Percentiles rank a stretch among this genome's conserved stretches.
Evolutionary conservation across 2,888 invertebrate genomes (phyloP).

Genomic region (Girardia tigrina): DNA sequence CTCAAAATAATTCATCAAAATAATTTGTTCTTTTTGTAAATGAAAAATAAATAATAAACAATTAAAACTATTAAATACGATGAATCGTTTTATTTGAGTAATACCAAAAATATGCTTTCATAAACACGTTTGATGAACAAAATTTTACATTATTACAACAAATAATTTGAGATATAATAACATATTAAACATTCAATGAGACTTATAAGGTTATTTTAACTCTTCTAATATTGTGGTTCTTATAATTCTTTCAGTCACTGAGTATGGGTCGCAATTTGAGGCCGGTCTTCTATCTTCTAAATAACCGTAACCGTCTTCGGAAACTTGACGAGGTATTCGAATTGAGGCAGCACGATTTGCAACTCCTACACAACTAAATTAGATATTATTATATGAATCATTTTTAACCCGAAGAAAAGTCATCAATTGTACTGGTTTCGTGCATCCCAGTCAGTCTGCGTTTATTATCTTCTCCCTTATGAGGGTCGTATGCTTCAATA

Average conservation of each 20-base stretch:
- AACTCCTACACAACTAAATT: constrained; percentile 29
- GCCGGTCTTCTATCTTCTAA: constrained; percentile 70
- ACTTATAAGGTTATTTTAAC: too few species aligned
- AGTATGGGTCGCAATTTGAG: constrained; percentile 50
- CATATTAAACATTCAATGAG: too few species aligned
- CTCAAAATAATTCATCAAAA: too few species aligned
- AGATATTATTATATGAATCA: background rate
- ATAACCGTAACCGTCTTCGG: constrained; percentile 81
- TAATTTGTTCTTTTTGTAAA: too few species aligned
- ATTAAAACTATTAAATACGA: too few species aligned
- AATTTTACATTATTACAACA: too few species aligned
- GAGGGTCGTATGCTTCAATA: constrained; percentile 87
- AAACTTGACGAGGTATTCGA: constrained; percentile 74
- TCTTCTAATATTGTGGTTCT: constrained; percentile 38
- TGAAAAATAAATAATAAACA: too few species aligned
- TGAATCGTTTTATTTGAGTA: too few species aligned
- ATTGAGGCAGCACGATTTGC: constrained; percentile 86
- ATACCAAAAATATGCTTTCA: too few species aligned
- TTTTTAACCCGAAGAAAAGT: constrained; percentile 63
- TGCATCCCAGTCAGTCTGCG: constrained; percentile 79
- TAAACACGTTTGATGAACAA: too few species aligned
- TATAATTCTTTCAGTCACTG: constrained; percentile 44
- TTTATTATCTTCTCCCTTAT: constrained; percentile 86
- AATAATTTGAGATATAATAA: too few species aligned
- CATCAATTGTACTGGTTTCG: constrained; percentile 89